Base-by-base conservation (phyloP, 2,888 invertebrate species). In the Amiota mariae region DNA sequence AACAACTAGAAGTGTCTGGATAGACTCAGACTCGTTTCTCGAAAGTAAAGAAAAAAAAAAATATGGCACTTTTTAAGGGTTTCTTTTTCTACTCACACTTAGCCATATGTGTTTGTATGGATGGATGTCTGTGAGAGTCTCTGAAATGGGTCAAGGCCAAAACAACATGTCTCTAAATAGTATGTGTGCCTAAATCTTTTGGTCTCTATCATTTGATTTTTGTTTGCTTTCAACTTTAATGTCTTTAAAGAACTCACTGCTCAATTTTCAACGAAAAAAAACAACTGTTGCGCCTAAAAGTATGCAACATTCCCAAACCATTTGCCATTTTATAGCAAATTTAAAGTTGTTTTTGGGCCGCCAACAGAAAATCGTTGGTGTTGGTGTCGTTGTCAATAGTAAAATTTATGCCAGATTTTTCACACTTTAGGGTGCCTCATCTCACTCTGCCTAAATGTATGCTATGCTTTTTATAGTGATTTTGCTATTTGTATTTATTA, bases 401-500 rank as follows among this genome's bases (percentile, higher is more conserved):
- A 8, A 54, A 18, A 51, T 68, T 68, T 68, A 68, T 68, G 67
- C 67, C 6, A 54, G 13, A 51, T 48, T 24, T 51, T 51, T 3
- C 20, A 54, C 12, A 13, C 46, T 63, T 68, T 18, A 68, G 8
- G 12, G 46, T 12, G 3, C n/a, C n/a, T 54, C n/a, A 54, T 3
- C 54, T 18, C 18, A 63, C 24, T 68, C 12, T 54, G 67, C 54
- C 67, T 20, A 68, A 54, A 54, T 54, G 24, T 54, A 54, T 49
- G 67, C 54, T 20, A 51, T 63, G 10, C 56, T 72, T 20, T 72
- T 24, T 51, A 64, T 56, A 57, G 51, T 61, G 15, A 63, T 71
- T 46, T 72, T 15, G 51, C 59, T 71, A 61, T 61, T 47, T 70
- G 63, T 51, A 59, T 73, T 72, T 75, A 73, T 59, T 67, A 63